Evolutionary conservation across 2,888 invertebrate genomes (phyloP).

Genomic region (Campopleginae sp.): DNA sequence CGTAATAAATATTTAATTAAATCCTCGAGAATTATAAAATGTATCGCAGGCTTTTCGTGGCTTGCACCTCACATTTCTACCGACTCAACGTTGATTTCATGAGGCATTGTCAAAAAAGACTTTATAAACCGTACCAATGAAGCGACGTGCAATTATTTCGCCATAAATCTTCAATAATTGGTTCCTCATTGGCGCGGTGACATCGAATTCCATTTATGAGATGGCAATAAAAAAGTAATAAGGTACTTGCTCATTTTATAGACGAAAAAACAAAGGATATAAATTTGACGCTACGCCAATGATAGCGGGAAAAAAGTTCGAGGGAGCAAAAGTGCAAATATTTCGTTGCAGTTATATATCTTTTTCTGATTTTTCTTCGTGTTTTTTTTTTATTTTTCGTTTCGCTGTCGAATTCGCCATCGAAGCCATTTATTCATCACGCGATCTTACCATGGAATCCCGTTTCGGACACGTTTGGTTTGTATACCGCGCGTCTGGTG

Average conservation of each 20-base stretch:
- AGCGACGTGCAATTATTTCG: constrained; percentile 3
- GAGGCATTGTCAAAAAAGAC: not conserved
- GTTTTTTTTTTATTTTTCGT: constrained; percentile 16
- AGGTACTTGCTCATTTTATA: not conserved
- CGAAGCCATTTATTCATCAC: constrained; percentile 59
- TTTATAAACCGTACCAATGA: not conserved
- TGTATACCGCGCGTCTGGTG: constrained; percentile 47
- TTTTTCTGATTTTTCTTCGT: not conserved
- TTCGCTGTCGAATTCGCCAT: constrained; percentile 30
- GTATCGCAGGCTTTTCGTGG: not conserved
- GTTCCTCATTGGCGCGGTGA: not conserved
- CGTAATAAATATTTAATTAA: not conserved
- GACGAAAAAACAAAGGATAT: constrained; percentile 5
- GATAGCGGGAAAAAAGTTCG: constrained; percentile 15
- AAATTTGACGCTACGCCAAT: constrained; percentile 20
- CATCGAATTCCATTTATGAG: constrained; percentile 22
- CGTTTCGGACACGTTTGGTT: constrained; percentile 62
- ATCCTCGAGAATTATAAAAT: not conserved
- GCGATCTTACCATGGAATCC: constrained; percentile 58
- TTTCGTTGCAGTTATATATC: constrained; percentile 24
- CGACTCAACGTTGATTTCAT: not conserved
- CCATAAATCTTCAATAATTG: not conserved
- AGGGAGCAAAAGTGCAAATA: constrained; percentile 38
- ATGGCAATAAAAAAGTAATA: not conserved
- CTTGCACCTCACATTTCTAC: not conserved